These are phyloP conservation scores for Coracopsis vasa DNA, from an alignment of 2,113 vertebrate genomes.

Conservation along the genomic window DNA sequence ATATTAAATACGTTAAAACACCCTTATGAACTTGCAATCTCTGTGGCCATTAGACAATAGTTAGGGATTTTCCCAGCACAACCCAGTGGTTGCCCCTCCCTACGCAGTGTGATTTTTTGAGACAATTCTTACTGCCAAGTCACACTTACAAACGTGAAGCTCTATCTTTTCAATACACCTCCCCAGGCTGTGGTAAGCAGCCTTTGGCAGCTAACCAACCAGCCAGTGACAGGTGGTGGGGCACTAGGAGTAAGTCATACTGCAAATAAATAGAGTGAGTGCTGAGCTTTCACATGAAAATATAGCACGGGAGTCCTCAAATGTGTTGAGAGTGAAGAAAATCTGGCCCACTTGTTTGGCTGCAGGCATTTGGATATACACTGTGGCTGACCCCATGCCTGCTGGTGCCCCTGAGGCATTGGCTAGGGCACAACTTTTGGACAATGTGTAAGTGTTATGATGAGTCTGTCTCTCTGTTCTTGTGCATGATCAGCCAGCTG, in stretches of 20 bases:
- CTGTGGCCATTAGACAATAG: neutral
- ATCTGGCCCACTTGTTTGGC: neutral
- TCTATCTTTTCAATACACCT: neutral
- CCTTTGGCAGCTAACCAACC: neutral
- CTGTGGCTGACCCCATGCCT: neutral
- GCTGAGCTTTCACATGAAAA: neutral
- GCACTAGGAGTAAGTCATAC: neutral
- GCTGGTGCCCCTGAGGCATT: neutral
- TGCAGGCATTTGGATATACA: neutral
- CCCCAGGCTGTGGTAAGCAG: neutral
- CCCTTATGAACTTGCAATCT: neutral
- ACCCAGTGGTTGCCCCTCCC: neutral
- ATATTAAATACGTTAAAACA: neutral
- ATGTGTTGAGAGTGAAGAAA: neutral
- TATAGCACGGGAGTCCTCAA: neutral
- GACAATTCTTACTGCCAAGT: neutral
- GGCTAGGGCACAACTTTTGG: neutral
- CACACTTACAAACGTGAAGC: neutral
- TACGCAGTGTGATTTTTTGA: neutral
- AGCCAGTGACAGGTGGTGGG: neutral
- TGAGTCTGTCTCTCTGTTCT: neutral
- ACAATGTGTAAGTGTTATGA: rapidly evolving
- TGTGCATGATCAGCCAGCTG: rapidly evolving
- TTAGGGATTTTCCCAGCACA: neutral
- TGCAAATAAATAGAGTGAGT: rapidly evolving